A percentile compares a stretch with the other conserved stretches of the same genome.
Conservation (phyloP, 2,888 invertebrate genomes). For the Electrophaes corylata region DNA sequence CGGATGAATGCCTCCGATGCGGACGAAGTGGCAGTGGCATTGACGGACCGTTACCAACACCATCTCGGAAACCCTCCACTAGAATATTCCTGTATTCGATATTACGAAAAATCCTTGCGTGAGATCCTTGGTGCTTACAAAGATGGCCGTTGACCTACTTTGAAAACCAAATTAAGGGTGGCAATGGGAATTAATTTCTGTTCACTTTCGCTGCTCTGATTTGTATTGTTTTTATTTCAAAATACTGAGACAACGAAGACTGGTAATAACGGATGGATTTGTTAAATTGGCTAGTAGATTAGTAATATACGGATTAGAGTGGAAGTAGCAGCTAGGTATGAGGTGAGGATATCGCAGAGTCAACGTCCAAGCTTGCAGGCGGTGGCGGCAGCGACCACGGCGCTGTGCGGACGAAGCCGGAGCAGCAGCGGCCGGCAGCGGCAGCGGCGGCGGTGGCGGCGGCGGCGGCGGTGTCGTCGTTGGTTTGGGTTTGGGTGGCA, state of each 20-base stretch:
- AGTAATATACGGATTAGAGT: background rate
- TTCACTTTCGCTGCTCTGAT: no score
- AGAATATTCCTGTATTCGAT: slow-evolving; percentile 5
- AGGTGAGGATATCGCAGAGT: slow-evolving; percentile 35
- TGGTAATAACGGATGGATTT: no score
- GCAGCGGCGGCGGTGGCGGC: slow-evolving; percentile 32
- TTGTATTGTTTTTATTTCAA: no score
- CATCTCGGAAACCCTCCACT: slow-evolving; percentile 4
- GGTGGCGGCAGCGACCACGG: slow-evolving; percentile 21
- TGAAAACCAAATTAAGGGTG: background rate
- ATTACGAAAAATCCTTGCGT: slow-evolving; percentile 5
- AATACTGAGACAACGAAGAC: no score
- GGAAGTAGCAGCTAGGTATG: slow-evolving; percentile 6
- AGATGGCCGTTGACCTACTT: slow-evolving; percentile 15
- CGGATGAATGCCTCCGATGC: slow-evolving; percentile 18
- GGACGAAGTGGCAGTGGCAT: slow-evolving; percentile 1
- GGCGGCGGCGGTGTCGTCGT: slow-evolving; percentile 36
- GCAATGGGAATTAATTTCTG: slow-evolving; percentile 2
- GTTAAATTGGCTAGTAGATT: no score
- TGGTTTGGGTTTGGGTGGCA: slow-evolving; percentile 46
- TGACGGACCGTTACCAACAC: slow-evolving; percentile 1
- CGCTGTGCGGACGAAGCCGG: slow-evolving; percentile 25
- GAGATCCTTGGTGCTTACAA: background rate
- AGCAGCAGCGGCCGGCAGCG: slow-evolving; percentile 14
- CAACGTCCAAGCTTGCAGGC: slow-evolving; percentile 32